phyloP scores from a whole-genome alignment of 2,113 vertebrate species.

The Nothoprocta pentlandii region DNA sequence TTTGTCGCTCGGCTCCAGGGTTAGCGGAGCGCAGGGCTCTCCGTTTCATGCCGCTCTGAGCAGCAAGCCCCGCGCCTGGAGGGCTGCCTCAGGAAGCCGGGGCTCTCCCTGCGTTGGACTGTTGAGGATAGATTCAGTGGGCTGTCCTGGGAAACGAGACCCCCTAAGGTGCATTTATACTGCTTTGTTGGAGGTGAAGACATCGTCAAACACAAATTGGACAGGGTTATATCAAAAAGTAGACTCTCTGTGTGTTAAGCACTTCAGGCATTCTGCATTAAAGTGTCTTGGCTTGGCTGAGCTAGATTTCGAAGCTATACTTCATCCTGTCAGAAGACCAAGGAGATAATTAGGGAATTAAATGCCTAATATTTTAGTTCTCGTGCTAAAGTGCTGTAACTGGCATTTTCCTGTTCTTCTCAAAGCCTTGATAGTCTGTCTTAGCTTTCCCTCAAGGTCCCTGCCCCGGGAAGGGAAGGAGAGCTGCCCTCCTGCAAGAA shows the following conservation, averaged over 20 bases:
- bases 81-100: neutral
- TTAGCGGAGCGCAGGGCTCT: neutral
- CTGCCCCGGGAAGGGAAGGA: neutral
- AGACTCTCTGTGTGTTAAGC: neutral
- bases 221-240: neutral
- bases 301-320: neutral
- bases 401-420: neutral
- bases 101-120: neutral
- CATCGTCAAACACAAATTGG: neutral
- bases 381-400: neutral
- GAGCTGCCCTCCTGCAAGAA: neutral
- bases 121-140: neutral
- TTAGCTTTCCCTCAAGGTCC: neutral
- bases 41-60: constrained; percentile 37
- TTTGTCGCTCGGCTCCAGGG: constrained; percentile 24
- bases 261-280: neutral
- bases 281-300: neutral
- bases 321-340: neutral
- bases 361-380: neutral
- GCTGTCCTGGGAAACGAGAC: neutral
- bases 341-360: neutral
- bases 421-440: neutral
- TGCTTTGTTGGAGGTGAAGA: neutral
- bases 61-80: neutral
- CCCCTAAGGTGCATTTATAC: neutral